Conservation (phyloP, 1,140 invertebrate genomes). For the Anadara kagoshimensis region DNA sequence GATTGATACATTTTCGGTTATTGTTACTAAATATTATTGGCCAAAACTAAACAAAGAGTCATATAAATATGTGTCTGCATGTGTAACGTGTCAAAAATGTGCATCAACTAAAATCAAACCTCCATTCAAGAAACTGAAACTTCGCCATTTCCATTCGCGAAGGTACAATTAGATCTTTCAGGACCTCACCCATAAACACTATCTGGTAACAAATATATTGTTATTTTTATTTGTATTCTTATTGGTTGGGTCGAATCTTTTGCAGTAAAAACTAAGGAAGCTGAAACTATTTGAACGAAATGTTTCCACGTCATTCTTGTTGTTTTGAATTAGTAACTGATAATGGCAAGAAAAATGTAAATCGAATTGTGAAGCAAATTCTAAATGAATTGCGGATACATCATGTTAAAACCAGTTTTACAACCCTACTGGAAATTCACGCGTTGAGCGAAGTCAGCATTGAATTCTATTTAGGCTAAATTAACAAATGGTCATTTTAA, state of each 20-base stretch:
- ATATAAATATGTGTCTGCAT: conserved; percentile 22
- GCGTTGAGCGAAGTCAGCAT: too few species aligned
- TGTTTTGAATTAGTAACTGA: conserved; percentile 31
- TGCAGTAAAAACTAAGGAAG: conserved; percentile 28
- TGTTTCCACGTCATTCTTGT: conserved; percentile 30
- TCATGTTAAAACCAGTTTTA: conserved; percentile 27
- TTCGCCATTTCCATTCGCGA: conserved; percentile 31
- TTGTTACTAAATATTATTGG: conserved; percentile 29
- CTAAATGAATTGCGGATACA: conserved; percentile 30
- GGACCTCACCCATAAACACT: conserved; percentile 35
- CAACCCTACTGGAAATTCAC: conserved; percentile 1
- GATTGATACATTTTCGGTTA: conserved; percentile 32
- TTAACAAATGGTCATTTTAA: too few species aligned
- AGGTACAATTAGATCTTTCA: conserved; percentile 34
- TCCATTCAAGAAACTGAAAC: conserved; percentile 28
- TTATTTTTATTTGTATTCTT: conserved; percentile 34
- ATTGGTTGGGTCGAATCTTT: conserved; percentile 39
- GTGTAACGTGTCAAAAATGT: conserved; percentile 36
- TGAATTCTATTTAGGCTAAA: too few species aligned
- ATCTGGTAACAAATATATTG: conserved; percentile 41
- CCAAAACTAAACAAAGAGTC: conserved; percentile 33
- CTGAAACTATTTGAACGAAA: conserved; percentile 39
- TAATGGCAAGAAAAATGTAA: conserved; percentile 37
- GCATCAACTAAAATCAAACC: conserved; percentile 12
- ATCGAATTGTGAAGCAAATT: conserved; percentile 11